Evolutionary conservation across 2,888 invertebrate genomes (phyloP), one percentile per base, ranked within the genome.

Genomic region (Tetropium fuscum): DNA sequence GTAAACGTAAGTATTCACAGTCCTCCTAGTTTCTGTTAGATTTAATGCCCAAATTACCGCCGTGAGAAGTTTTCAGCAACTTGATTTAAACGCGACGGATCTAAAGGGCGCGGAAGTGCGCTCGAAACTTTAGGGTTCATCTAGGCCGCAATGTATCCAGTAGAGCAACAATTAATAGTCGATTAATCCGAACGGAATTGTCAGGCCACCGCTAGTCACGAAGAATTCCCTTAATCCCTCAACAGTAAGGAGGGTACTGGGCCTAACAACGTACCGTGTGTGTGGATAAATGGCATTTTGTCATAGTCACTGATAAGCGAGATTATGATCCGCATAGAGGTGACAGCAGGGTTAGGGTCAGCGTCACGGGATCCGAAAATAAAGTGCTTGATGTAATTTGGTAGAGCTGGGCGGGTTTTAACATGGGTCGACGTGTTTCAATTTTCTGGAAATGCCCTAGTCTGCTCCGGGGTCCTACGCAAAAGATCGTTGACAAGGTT

Each of bases 151-250:
- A 19, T 13, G 41, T 16, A 38, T 38, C 38, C 22, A 18, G 40
- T 18, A 19, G 2, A n/a, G 8, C 41, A 19, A 43, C 43, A 22
- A 43, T 43, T 43, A 43, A 43, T 43, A 43, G 25, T 11, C 22
- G 25, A 43, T 43, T 43, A 43, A 30, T 11, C 5, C 25, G 2
- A 18, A 20, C 11, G 11, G 20, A 20, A 40, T 18, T 40, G 10
- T 20, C 2, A 40, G 40, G 19, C 20, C 10, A 20, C 18, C n/a
- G 20, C 6, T 20, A 16, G 8, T 40, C 4, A 19, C 11, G 43
- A 8, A 43, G 22, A 11, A 41, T 43, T 13, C 11, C 22, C 8
- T 6, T 40, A 19, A 25, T 43, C 43, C 43, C 11, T 6, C 2
- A 18, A 10, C 8, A 25, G 1, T 11, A 4, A 30, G 10, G 1